phyloP scores from a whole-genome alignment of 2,113 vertebrate genomes.

The Coracopsis vasa region DNA sequence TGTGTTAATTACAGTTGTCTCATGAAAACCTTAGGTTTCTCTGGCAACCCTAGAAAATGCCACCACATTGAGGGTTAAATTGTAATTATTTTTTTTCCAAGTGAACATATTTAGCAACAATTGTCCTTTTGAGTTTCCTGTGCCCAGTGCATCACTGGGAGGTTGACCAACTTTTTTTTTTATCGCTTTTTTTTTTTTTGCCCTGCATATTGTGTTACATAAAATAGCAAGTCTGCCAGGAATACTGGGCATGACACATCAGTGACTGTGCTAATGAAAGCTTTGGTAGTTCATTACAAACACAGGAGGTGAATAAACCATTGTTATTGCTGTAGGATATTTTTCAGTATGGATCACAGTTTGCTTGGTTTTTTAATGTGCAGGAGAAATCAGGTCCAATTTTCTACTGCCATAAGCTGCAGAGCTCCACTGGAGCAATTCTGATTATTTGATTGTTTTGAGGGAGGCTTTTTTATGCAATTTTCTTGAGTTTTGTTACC shows the following conservation, averaged over 20 bases:
- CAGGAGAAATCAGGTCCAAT: background rate
- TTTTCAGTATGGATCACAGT: background rate
- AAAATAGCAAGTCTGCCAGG: constrained; percentile 45
- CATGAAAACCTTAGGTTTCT: background rate
- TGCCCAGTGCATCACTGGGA: constrained; percentile 37
- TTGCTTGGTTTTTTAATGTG: accelerated
- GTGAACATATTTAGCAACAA: constrained; percentile 47
- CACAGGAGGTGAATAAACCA: constrained; percentile 53
- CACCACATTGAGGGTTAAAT: background rate
- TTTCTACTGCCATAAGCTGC: background rate
- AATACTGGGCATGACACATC: constrained; percentile 34
- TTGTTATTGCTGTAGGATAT: background rate
- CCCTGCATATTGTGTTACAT: constrained; percentile 16
- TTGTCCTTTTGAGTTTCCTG: constrained; percentile 56
- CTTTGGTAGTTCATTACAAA: background rate
- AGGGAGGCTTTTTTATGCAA: background rate
- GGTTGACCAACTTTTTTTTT: background rate
- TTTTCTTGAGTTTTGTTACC: background rate
- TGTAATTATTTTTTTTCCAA: background rate
- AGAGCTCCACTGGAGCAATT: background rate
- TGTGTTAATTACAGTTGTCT: background rate
- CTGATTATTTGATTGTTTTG: background rate
- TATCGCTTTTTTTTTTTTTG: accelerated
- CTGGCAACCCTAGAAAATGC: background rate
- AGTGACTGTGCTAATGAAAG: constrained; percentile 47